Conservation (phyloP, 2,797 vertebrate species). For the Siniperca scherzeri region DNA sequence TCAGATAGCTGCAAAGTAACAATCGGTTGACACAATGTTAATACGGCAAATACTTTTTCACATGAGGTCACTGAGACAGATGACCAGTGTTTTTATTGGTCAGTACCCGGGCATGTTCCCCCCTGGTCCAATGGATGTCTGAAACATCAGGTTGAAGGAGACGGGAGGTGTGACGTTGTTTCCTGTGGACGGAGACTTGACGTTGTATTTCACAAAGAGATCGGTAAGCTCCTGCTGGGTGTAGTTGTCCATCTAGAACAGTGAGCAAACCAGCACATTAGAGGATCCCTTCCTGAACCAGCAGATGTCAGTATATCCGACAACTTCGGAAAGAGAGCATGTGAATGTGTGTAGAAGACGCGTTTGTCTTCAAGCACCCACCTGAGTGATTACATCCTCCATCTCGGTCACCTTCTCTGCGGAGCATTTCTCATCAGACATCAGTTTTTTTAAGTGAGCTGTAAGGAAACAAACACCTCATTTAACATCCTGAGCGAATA, state of each 20-base stretch:
- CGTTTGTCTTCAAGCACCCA: constrained; percentile 57
- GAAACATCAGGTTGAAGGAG: constrained; percentile 98
- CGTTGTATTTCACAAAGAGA: constrained; percentile 95
- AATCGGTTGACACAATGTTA: background rate
- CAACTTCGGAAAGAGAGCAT: background rate
- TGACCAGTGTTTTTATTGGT: background rate
- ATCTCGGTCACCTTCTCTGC: constrained; percentile 90
- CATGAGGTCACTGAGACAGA: background rate
- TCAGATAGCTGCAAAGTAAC: constrained; percentile 88
- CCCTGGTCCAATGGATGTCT: constrained; percentile 97
- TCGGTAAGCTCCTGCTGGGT: constrained; percentile 92
- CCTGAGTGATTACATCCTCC: constrained; percentile 93
- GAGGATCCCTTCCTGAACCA: background rate
- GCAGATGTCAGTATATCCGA: background rate
- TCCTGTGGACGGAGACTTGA: constrained; percentile 95
- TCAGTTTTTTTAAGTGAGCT: constrained; percentile 94
- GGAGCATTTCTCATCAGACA: constrained; percentile 93
- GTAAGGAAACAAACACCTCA: background rate
- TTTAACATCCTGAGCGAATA: background rate
- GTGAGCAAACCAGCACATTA: background rate
- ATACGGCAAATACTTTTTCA: background rate
- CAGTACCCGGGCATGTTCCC: constrained; percentile 95
- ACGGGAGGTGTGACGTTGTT: constrained; percentile 94
- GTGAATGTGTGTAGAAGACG: background rate
- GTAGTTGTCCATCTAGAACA: constrained; percentile 93